phyloP scores from a whole-genome alignment of 2,797 vertebrate species.

The Remorina albescens region DNA sequence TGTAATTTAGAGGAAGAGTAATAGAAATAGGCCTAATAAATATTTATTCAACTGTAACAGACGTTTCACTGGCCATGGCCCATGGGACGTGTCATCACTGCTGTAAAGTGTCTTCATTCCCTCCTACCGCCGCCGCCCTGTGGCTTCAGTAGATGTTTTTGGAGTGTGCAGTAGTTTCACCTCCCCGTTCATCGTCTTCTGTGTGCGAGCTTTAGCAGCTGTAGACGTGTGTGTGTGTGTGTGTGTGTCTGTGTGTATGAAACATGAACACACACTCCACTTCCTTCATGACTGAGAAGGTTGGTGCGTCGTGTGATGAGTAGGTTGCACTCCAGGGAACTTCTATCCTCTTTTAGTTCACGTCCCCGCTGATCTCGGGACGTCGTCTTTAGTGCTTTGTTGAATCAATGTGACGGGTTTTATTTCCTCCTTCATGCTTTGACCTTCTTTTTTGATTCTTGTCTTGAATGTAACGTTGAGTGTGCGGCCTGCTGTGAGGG shows the following conservation, averaged over 20 bases:
- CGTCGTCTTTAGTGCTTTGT: constrained; percentile 51
- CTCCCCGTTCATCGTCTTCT: constrained; percentile 69
- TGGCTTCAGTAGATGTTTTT: constrained; percentile 82
- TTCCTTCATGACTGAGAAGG: constrained; percentile 82
- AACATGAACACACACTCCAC: constrained; percentile 57
- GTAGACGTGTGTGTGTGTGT: neutral
- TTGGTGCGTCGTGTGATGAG: constrained; percentile 82
- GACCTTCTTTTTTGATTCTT: constrained; percentile 66
- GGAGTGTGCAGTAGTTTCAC: constrained; percentile 85
- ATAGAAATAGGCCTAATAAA: constrained; percentile 90
- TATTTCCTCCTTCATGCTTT: constrained; percentile 81
- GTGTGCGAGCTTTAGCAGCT: constrained; percentile 86
- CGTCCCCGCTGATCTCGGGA: constrained; percentile 77
- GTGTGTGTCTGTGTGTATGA: constrained; percentile 29
- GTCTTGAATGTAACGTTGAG: constrained; percentile 80
- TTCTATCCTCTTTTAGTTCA: constrained; percentile 75
- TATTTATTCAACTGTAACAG: constrained; percentile 97
- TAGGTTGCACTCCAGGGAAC: constrained; percentile 90
- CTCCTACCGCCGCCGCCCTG: constrained; percentile 78
- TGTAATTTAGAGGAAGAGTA: constrained; percentile 90
- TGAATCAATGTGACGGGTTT: constrained; percentile 82
- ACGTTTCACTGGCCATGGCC: constrained; percentile 93
- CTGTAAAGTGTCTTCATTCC: constrained; percentile 91
- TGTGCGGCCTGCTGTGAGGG: constrained; percentile 75
- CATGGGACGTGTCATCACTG: constrained; percentile 90